Evolutionary conservation across 1,140 invertebrate species (phyloP), one percentile per base, ranked within the genome.

Genomic region (Ips nitidus): DNA sequence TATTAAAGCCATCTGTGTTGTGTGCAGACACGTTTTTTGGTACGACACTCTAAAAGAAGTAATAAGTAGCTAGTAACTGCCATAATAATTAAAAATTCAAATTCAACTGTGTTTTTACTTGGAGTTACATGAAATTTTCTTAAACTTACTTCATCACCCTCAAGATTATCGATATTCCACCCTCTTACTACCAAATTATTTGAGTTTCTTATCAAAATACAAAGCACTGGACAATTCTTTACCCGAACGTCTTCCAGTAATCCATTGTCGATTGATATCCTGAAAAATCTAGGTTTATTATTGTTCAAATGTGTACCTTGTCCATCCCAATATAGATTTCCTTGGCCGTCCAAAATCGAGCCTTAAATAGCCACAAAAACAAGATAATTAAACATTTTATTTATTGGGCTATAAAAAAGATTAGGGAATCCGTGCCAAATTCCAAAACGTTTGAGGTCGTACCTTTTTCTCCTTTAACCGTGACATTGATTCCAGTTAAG

Each of bases 1-100:
- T 45, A 39, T 59, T 55, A 22, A 72, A 58, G 7, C 71, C 71
- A 66, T 72, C 71, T 2, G 65, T 72, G 43, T 68, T 69, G n/a
- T 65, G 63, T 1, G 40, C 52, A 37, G 36, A 56, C 4, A 42
- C 43, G 41, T 65, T 65, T 56, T 65, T 37, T 53, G 63, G 63
- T 41, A 45, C 2, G 1, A 65, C 40, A 4, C 63, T 22, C 63
- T 55, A 3, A 5, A 56, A 65, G 0, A 55, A 2, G 2, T 38
- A 55, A 55, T 55, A 55, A 8, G 37, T 37, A 2, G 53, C 1
- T 6, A 55, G 8, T 47, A 47, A 47, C 22, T 22, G 22, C 22
- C 22, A 22, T 52, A 52, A 5, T 47, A 47, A 5, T 47, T 47
- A 22, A 22, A 22, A 22, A 22, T 22, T 22, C 22, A 22, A 22